Evolutionary conservation across 2,797 vertebrate genomes (phyloP), one percentile per base, ranked within the genome.

Genomic region (Hypotaenidia okinawae): DNA sequence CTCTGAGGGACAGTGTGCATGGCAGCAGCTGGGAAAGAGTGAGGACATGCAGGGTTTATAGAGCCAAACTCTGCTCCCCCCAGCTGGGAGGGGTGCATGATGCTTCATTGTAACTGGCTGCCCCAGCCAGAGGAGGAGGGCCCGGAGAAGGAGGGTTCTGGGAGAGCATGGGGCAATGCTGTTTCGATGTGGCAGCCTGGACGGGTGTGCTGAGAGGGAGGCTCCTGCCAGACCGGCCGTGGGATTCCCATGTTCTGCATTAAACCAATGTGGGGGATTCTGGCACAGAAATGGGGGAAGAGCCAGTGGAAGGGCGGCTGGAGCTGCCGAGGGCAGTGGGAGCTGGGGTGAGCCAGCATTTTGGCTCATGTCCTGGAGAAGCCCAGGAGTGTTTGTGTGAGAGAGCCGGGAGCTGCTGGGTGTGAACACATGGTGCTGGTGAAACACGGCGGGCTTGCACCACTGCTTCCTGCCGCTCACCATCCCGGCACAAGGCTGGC

Each of bases 351-450:
- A 45, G 12, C 10, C 3, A 3, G 59, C 5, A 2, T 32, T 7
- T 49, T 2, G 41, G 41, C 41, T 43, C 7, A 6, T 52, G n/a
- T 43, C 35, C n/a, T 52, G 30, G n/a, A 63, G 70, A 59, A 30
- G n/a, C 4, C 1, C 6, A 21, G 5, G 15, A 33, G 5, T 2
- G 2, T 67, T 69, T 37, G 3, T 4, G 6, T 8, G 54, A 11
- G 19, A 51, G 58, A 16, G 6, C 16, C 8, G 41, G 41, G 41
- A 18, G 41, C 41, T 8, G 16, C 41, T 43, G 41, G 41, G 16
- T 43, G 16, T 43, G 41, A 43, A 43, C 16, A 17, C 7, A 16
- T 17, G 41, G 41, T 43, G 41, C 41, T 43, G 41, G 41, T 17
- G 16, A 43, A 43, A 17, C 41, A 43, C 16, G 16, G 41, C 14